Percentiles rank a stretch among this genome's conserved stretches.
Conservation (phyloP, 2,113 vertebrate genomes). For the Numida meleagris region DNA sequence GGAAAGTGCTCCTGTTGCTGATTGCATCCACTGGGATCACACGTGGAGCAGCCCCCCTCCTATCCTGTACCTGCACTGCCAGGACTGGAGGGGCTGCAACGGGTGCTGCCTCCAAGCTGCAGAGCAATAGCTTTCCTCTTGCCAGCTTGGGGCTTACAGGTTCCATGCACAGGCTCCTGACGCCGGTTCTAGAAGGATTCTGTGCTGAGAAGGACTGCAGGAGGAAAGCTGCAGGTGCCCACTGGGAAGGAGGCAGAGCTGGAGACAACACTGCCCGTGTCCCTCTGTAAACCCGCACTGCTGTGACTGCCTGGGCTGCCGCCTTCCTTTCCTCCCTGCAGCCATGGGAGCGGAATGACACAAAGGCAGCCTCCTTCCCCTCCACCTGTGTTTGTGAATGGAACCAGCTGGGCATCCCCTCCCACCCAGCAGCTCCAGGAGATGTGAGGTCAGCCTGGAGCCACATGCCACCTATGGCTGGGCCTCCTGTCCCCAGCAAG, state of each 20-base stretch:
- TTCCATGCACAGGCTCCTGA: not conserved
- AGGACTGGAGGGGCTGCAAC: not conserved
- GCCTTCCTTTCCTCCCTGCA: not conserved
- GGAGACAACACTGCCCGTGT: not conserved
- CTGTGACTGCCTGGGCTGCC: not conserved
- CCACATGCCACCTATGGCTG: too few species aligned
- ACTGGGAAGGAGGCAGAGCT: not conserved
- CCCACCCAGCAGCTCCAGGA: too few species aligned
- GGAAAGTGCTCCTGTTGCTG: conserved; percentile 57
- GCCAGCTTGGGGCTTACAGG: not conserved
- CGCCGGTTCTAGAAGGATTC: not conserved
- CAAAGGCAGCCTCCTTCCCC: not conserved
- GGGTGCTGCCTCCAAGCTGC: not conserved
- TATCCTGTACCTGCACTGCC: not conserved
- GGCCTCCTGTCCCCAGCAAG: not conserved
- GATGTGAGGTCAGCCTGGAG: not conserved
- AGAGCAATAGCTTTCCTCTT: rapidly evolving
- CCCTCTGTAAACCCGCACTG: not conserved
- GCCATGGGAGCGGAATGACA: rapidly evolving
- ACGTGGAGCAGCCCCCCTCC: rapidly evolving
- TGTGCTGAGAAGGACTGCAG: not conserved
- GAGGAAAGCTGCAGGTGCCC: not conserved
- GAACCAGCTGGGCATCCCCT: too few species aligned
- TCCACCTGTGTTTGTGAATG: not conserved
- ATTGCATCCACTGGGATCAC: not conserved